Evolutionary conservation across 2,888 invertebrate genomes (phyloP), one percentile per base, ranked within the genome.

Genomic region (Eupsilia transversa): DNA sequence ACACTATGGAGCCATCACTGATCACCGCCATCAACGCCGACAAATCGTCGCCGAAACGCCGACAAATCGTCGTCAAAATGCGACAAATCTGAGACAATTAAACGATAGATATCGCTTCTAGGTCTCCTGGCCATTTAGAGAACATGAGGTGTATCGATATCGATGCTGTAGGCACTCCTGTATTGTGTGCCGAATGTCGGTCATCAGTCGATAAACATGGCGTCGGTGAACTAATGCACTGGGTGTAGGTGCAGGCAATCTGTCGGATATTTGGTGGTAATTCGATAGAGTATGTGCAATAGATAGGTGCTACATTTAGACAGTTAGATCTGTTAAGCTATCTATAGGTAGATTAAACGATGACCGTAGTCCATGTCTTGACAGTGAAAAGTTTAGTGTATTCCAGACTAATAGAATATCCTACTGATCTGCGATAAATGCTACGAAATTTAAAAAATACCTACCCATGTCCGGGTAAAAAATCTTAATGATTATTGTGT

Each of bases 31-130:
- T 72, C 80, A 66, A 74, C 43, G 64, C 38, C 65, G 73, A 82
- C 72, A 77, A 80, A 71, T 71, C 56, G 77, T 23, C 60, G 65
- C 71, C 49, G 17, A 77, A 76, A 57, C 56, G 72, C 1, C 49
- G 54, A 54, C 54, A 54, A 54, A 64, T 30, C 23, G 46, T 33
- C 46, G 54, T 49, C 65, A 49, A 77, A 76, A 59, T 43, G 76
- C 64, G 74, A 68, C 74, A 68, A 75, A 82, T 83, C 59, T 76
- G 30, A 23, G 70, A 43, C 76, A 82, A 71, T 83, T 76, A 76
- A 67, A 63, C 76, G 83, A 83, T 79, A 83, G 80, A 76, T 82
- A 59, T 76, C 69, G 35, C 72, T 68, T 49, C 72, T 67, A 23
- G n/a, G 56, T 33, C 64, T 61, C 27, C 43, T 69, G 35, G 72